phyloP scores from a whole-genome alignment of 2,888 invertebrate species.

The Seladonia tumulorum region DNA sequence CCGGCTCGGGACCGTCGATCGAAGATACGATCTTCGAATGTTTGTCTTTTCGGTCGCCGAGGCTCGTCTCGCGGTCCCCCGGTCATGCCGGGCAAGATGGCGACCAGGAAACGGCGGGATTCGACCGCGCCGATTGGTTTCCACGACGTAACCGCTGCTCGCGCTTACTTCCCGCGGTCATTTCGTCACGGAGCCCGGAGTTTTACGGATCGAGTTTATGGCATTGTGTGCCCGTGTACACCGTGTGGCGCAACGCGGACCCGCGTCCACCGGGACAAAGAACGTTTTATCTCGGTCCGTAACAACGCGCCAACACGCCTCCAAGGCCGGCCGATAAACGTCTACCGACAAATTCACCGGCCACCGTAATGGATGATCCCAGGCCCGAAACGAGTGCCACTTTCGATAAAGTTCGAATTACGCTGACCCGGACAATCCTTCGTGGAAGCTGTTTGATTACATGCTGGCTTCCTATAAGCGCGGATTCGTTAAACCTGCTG shows the following conservation, averaged over 20 bases:
- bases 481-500: conserved; percentile 6
- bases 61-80: neutral
- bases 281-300: conserved; percentile 60
- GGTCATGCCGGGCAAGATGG: neutral
- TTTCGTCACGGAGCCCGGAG: conserved; percentile 74
- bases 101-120: conserved; percentile 31
- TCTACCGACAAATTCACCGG: conserved; percentile 28
- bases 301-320: conserved; percentile 44
- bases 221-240: conserved; percentile 38
- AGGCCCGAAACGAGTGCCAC: neutral
- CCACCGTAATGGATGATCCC: conserved; percentile 16
- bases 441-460: conserved; percentile 8
- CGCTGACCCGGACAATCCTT: neutral
- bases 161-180: conserved; percentile 55
- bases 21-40: neutral
- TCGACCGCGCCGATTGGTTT: conserved; percentile 60
- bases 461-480: neutral
- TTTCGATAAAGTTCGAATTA: conserved; percentile 12
- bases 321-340: conserved; percentile 50
- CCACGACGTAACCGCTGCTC: conserved; percentile 60
- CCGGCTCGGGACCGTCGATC: neutral
- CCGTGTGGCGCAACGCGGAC: conserved; percentile 33
- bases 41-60: neutral
- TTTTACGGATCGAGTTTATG: conserved; percentile 73
- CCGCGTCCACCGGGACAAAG: conserved; percentile 52